phyloP scores from a whole-genome alignment of 2,888 invertebrate genomes.

The Nycteola revayana region DNA sequence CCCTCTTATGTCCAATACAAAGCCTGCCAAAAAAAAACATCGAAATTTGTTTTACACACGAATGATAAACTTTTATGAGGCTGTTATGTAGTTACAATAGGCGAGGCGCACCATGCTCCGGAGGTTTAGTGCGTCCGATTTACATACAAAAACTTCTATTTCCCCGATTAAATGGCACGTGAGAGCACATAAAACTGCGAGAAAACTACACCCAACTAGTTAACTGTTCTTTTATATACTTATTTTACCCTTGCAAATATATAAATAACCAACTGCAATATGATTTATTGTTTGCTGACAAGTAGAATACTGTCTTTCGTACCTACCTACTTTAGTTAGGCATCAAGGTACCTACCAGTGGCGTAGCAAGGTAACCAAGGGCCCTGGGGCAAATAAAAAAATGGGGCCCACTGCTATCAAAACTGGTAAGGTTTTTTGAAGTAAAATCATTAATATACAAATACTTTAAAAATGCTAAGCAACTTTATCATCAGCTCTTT shows the following conservation, averaged over 20 bases:
- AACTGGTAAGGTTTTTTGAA: no score
- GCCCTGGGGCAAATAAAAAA: no score
- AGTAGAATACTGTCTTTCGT: no score
- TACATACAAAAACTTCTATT: constrained; percentile 81
- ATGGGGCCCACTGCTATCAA: no score
- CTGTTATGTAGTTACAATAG: constrained; percentile 72
- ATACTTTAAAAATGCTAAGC: no score
- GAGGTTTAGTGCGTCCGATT: constrained; percentile 77
- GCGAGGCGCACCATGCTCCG: constrained; percentile 58
- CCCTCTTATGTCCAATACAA: constrained; percentile 7
- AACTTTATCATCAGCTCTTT: no score
- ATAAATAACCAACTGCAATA: no score
- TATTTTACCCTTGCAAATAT: constrained; percentile 44
- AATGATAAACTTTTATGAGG: constrained; percentile 77
- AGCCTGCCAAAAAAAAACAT: constrained; percentile 41
- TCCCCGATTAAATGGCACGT: constrained; percentile 80
- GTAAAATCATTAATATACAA: no score
- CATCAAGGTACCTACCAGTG: no score
- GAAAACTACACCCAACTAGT: constrained; percentile 60
- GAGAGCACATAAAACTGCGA: constrained; percentile 77
- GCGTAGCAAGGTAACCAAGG: no score
- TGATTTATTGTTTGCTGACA: no score
- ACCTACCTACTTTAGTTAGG: no score
- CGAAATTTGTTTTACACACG: constrained; percentile 53
- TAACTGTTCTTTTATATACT: constrained; percentile 45